Evolutionary conservation across 1,140 invertebrate genomes (phyloP).

Genomic region (Lithobius niger): DNA sequence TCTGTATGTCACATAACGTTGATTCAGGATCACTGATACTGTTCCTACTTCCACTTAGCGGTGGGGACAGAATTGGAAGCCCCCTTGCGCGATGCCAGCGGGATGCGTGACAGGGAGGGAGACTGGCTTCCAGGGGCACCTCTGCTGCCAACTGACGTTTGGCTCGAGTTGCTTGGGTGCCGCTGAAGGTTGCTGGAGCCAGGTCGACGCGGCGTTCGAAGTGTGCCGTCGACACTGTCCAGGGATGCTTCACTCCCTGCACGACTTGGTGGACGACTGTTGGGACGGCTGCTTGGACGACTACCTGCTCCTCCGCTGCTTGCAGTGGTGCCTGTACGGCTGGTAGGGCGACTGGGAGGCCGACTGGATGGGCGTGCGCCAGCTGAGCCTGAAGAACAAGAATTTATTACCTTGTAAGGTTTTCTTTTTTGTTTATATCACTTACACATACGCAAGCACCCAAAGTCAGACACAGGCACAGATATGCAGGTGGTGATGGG

Average conservation of each 20-base stretch:
- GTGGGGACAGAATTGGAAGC: not conserved
- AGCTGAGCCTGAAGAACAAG: slow-evolving; percentile 26
- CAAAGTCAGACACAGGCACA: too few species aligned
- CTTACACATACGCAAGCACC: too few species aligned
- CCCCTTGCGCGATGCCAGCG: not conserved
- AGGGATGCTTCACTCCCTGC: slow-evolving; percentile 83
- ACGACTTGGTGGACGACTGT: slow-evolving; percentile 68
- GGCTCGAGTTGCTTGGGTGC: not conserved
- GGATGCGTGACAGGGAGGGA: not conserved
- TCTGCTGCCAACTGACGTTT: not conserved
- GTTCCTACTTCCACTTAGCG: not conserved
- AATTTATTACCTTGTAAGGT: too few species aligned
- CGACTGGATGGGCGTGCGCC: slow-evolving; percentile 45
- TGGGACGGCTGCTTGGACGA: slow-evolving; percentile 37
- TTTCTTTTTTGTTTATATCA: too few species aligned
- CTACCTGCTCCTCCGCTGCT: slow-evolving; percentile 55
- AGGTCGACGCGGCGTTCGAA: not conserved
- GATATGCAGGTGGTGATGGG: too few species aligned
- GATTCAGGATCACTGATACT: too few species aligned
- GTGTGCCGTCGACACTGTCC: slow-evolving; percentile 38
- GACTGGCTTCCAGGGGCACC: not conserved
- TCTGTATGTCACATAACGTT: too few species aligned
- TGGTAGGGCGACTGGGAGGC: slow-evolving; percentile 37
- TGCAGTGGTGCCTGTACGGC: slow-evolving; percentile 30
- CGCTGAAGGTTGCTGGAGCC: not conserved